phyloP scores from a whole-genome alignment of 2,113 vertebrate genomes.

The Poeciliopsis retropinna region DNA sequence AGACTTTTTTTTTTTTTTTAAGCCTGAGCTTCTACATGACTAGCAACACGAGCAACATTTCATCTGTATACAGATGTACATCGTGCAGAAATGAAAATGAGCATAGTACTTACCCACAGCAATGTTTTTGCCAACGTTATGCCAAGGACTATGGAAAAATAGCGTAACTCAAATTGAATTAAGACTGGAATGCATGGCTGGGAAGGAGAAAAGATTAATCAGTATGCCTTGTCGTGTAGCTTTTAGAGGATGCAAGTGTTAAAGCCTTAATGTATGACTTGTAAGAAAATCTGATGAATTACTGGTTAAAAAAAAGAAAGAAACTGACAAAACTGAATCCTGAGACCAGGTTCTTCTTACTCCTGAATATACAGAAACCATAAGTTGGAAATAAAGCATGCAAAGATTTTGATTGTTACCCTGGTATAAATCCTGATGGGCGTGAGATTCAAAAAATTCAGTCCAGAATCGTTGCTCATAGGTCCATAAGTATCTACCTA shows the following conservation, averaged over 20 bases:
- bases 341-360: no score
- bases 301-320: no score
- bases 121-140: background rate
- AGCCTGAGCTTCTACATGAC: no score
- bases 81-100: background rate
- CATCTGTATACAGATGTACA: background rate
- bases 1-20: no score
- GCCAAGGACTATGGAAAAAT: accelerated
- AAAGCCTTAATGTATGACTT: no score
- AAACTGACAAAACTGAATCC: no score
- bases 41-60: no score
- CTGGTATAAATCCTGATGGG: slow-evolving; percentile 51
- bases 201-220: slow-evolving; percentile 2
- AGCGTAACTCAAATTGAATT: accelerated
- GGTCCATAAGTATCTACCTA: slow-evolving; percentile 46
- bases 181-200: slow-evolving; percentile 51
- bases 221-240: background rate
- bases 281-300: no score
- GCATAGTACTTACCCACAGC: slow-evolving; percentile 58
- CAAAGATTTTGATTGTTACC: slow-evolving; percentile 30
- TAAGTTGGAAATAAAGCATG: background rate
- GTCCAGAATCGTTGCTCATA: no score
- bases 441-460: no score
- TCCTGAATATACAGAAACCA: no score
- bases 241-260: no score